phyloP scores from a whole-genome alignment of 2,113 vertebrate species.

The Oryzias javanicus region DNA sequence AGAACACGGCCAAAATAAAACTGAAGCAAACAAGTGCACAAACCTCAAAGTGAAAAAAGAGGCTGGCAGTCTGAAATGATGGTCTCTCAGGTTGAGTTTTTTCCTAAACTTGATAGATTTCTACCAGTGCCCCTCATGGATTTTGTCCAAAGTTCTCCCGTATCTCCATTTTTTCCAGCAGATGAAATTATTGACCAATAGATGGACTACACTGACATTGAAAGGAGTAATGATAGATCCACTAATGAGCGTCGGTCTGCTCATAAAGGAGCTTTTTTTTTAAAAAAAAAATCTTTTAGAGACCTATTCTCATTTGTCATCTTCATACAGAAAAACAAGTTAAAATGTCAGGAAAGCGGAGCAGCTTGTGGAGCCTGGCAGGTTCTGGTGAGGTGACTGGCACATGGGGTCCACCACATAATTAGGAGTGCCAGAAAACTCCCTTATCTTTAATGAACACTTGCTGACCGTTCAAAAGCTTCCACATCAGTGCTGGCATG shows the following conservation, averaged over 20 bases:
- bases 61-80: too few species aligned
- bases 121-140: too few species aligned
- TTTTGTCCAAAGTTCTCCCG: too few species aligned
- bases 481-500: slow-evolving; percentile 59
- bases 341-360: slow-evolving; percentile 23
- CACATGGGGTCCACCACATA: slow-evolving; percentile 59
- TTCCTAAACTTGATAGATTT: too few species aligned
- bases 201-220: not conserved
- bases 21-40: too few species aligned
- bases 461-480: slow-evolving; percentile 71
- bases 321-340: not conserved
- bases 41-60: too few species aligned
- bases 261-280: not conserved
- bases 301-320: not conserved
- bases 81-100: too few species aligned
- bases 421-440: slow-evolving; percentile 74
- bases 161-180: not conserved
- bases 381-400: slow-evolving; percentile 63
- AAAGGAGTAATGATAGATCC: not conserved
- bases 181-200: not conserved
- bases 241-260: not conserved
- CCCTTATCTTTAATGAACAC: slow-evolving; percentile 82
- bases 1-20: too few species aligned
- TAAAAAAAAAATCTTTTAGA: not conserved
- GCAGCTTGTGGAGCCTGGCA: slow-evolving; percentile 33